phyloP scores from a whole-genome alignment of 2,888 invertebrate species.

The Acanthosepion esculentum region DNA sequence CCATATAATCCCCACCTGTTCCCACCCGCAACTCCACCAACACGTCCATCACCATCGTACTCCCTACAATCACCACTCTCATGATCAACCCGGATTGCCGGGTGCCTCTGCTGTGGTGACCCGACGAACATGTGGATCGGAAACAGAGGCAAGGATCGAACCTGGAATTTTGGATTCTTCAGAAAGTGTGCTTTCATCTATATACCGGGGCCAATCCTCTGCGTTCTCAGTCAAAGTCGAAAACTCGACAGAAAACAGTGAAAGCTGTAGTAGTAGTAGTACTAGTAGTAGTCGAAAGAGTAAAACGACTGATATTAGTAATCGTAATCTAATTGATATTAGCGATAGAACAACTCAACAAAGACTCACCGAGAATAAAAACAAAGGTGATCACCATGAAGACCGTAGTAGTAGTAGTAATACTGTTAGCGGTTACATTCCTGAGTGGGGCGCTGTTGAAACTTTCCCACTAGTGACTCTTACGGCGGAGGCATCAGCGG shows the following conservation, averaged over 20 bases:
- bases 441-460: background rate
- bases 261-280: background rate
- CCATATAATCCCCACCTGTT: background rate
- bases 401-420: background rate
- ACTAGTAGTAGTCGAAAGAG: background rate
- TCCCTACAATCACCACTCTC: background rate
- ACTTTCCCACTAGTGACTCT: background rate
- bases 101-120: background rate
- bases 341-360: background rate
- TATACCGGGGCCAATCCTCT: background rate
- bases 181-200: background rate
- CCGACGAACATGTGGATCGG: background rate
- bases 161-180: background rate
- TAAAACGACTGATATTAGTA: background rate
- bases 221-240: background rate
- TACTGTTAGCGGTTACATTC: background rate
- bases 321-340: background rate
- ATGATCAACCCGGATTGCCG: background rate
- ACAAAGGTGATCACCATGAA: background rate
- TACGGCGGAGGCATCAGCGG: background rate
- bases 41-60: background rate
- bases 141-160: background rate
- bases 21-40: background rate
- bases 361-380: background rate
- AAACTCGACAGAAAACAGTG: background rate